These are phyloP conservation scores for Tupiocoris notatus DNA, from an alignment of 2,888 invertebrate genomes.

Conservation along the genomic window DNA sequence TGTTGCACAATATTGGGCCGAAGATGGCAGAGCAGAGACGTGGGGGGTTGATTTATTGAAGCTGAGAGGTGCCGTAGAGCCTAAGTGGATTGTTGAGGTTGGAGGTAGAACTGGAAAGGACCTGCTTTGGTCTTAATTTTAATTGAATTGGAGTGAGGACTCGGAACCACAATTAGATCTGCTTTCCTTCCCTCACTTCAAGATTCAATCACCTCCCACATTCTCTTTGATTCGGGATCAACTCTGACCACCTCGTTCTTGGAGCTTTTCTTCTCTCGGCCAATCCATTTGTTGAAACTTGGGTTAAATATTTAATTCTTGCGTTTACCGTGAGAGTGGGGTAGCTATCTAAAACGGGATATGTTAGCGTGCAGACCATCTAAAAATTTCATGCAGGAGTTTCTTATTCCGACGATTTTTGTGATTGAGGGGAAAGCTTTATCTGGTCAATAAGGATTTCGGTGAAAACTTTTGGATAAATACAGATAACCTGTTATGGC, in stretches of 20 bases:
- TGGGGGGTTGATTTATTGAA: constrained; percentile 27
- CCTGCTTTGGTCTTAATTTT: constrained; percentile 33
- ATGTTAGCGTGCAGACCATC: no score
- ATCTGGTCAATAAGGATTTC: no score
- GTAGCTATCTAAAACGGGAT: no score
- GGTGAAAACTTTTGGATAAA: no score
- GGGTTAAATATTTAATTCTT: neutral
- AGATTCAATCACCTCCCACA: constrained; percentile 33
- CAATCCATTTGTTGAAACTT: constrained; percentile 1
- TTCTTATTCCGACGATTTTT: no score
- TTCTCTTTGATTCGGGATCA: constrained; percentile 35
- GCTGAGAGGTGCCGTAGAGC: constrained; percentile 24
- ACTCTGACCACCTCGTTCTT: constrained; percentile 32
- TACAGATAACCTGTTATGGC: no score
- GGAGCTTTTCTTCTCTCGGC: constrained; percentile 8
- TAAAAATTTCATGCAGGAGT: no score
- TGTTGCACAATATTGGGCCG: constrained; percentile 1
- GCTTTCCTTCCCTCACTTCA: constrained; percentile 5
- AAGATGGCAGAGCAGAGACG: neutral
- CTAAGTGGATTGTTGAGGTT: constrained; percentile 35
- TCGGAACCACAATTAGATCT: constrained; percentile 34
- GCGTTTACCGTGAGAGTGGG: neutral
- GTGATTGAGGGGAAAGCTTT: no score
- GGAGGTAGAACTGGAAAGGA: constrained; percentile 23
- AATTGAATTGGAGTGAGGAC: constrained; percentile 37